Base-by-base conservation (phyloP, 2,888 invertebrate species). In the Tetragonisca angustula region DNA sequence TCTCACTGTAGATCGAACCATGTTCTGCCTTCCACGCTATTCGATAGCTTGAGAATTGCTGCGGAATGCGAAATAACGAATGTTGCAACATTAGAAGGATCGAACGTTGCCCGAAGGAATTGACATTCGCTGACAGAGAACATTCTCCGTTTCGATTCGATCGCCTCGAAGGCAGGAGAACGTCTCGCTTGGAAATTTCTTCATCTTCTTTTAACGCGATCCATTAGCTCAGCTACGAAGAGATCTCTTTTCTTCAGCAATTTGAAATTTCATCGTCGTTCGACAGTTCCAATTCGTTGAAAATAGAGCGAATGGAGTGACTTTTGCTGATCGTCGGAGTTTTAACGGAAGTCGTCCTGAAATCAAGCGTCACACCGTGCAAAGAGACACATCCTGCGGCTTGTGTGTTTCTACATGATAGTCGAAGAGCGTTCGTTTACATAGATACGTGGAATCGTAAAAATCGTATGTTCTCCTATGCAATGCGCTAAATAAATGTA, bases 401-500 rank as follows among this genome's bases (percentile, higher is more conserved):
- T 76, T 54, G 13, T 13, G 13, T 13, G 17, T 62, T 52, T 56
- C 27, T 17, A 17, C 62, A 19, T 21, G 49, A 21, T n/a, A 62
- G 27, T 62, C n/a, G 21, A 76, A 59, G 27, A 50, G 13, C 61
- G 50, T 17, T 73, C 32, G 17, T 69, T n/a, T 32, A 15, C 36
- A 21, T 62, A 54, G 5, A 27, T 32, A 24, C 32, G 32, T 65
- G 43, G 59, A 54, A 32, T 43, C 49, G 68, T 77, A 77, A 77
- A 84, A 83, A 83, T 76, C 19, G 36, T 21, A 64, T 24, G 64
- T 64, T 32, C 52, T 54, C 24, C 71, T 71, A 67, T 67, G 32
- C 67, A 32, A 65, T 67, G 49, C 54, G 54, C 56, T 65, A 50
- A 74, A 70, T 17, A 52, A 54, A 36, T 32, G 17, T 13, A 50